Evolutionary conservation across 2,888 invertebrate genomes (phyloP).

Genomic region (Sycophila texana): DNA sequence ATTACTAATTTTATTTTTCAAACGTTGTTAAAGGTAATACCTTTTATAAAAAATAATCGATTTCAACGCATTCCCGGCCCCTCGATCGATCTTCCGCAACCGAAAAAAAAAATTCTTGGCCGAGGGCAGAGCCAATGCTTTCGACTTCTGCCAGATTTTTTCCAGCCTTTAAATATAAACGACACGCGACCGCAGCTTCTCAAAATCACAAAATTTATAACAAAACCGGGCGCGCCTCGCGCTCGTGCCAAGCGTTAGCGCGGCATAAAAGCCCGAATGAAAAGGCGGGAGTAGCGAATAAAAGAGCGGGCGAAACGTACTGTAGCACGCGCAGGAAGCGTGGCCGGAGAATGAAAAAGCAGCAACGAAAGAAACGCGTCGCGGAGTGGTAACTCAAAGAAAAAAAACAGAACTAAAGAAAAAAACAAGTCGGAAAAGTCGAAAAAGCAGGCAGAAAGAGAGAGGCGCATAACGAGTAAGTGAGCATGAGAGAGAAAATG

Average conservation of each 20-base stretch:
- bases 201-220: conserved; percentile 19
- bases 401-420: neutral
- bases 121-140: no score
- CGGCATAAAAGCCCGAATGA: conserved; percentile 17
- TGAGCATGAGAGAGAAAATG: neutral
- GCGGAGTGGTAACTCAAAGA: conserved; percentile 5
- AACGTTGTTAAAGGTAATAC: no score
- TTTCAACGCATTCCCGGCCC: no score
- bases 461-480: neutral
- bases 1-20: no score
- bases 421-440: neutral
- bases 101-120: no score
- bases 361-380: conserved; percentile 18
- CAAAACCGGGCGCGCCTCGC: conserved; percentile 9
- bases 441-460: neutral
- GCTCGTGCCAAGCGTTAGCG: neutral
- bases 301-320: neutral
- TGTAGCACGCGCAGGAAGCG: no score
- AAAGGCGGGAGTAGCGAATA: neutral
- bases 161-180: neutral
- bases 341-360: conserved; percentile 5
- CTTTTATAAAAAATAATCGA: no score
- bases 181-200: neutral
- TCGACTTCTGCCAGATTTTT: no score
- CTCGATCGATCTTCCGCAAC: no score